Evolutionary conservation across 2,888 invertebrate genomes (phyloP).

Genomic region (Diadegma fenestrale): DNA sequence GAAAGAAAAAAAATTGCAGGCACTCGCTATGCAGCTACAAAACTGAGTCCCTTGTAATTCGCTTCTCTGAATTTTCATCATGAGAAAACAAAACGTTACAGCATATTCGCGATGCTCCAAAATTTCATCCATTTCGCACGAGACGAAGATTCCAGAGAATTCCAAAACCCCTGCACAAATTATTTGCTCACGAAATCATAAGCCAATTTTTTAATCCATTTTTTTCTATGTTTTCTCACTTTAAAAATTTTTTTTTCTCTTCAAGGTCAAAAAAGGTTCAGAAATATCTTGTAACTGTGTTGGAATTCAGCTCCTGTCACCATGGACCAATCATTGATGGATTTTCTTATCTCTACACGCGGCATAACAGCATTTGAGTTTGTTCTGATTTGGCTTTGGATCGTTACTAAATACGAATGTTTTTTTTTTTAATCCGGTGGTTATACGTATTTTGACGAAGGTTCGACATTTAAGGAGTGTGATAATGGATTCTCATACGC

Average conservation of each 20-base stretch:
- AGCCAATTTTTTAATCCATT: too few species aligned
- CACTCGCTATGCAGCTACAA: neutral
- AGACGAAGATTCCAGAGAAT: too few species aligned
- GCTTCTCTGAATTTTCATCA: neutral
- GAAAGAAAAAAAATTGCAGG: neutral
- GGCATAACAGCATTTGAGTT: neutral
- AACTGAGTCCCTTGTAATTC: neutral
- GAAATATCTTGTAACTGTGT: neutral
- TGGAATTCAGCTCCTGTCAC: neutral
- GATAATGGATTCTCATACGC: conserved; percentile 56
- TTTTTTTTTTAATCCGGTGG: neutral
- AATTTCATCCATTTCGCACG: neutral
- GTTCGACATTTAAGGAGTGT: conserved; percentile 59
- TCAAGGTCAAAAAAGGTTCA: neutral
- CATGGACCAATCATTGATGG: neutral
- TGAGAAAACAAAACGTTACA: neutral
- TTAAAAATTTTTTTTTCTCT: neutral
- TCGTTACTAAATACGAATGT: neutral
- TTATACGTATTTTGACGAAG: conserved; percentile 54
- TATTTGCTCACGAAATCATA: too few species aligned
- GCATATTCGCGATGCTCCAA: neutral
- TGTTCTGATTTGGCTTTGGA: neutral
- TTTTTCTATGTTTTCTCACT: neutral
- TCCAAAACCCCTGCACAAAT: too few species aligned
- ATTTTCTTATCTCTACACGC: conserved; percentile 11